These are phyloP conservation scores for Rhingia rostrata DNA, from an alignment of 2,888 invertebrate genomes.

Conservation along the genomic window DNA sequence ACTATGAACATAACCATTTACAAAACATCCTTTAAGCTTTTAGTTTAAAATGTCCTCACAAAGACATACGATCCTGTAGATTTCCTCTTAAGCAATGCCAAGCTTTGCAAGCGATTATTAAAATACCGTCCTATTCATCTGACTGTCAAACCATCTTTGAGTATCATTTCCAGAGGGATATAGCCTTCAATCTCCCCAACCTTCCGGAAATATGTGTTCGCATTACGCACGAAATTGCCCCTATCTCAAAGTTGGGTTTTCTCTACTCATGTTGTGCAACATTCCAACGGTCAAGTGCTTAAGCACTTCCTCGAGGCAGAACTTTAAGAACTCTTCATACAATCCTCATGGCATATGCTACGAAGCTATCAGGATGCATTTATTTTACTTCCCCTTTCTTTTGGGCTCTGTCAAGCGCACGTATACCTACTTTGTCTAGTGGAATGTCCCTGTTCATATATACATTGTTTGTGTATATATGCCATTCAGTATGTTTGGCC, in stretches of 20 bases:
- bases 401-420: constrained; percentile 10
- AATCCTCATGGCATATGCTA: not conserved
- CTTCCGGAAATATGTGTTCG: not conserved
- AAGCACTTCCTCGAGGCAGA: constrained; percentile 5
- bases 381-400: constrained; percentile 18
- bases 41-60: too few relatives aligned
- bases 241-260: not conserved
- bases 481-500: not conserved
- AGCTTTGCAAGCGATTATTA: too few relatives aligned
- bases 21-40: too few relatives aligned
- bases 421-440: constrained; percentile 5
- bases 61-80: too few relatives aligned
- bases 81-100: too few relatives aligned
- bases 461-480: not conserved
- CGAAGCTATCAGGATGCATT: constrained; percentile 16
- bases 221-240: not conserved
- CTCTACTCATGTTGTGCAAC: not conserved
- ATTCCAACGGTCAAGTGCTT: constrained; percentile 3
- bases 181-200: not conserved
- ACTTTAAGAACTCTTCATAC: not conserved
- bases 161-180: too few relatives aligned
- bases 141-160: too few relatives aligned
- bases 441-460: not conserved
- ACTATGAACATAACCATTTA: too few relatives aligned
- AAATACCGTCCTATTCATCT: too few relatives aligned